Evolutionary conservation across 2,797 vertebrate species (phyloP).

Genomic region (Danionella dracula): DNA sequence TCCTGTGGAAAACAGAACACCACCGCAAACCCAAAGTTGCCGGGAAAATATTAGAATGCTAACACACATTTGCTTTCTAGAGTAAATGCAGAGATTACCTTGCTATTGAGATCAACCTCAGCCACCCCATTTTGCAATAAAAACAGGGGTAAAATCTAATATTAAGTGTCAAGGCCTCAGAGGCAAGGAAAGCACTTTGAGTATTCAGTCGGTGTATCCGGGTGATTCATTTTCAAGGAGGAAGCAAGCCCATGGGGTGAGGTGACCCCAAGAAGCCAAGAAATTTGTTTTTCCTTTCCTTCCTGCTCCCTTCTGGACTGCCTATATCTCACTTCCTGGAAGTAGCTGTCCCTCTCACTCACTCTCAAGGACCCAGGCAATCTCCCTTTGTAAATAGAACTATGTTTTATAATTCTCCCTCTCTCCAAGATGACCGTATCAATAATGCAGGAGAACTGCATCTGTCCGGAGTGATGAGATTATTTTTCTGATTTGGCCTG

Average conservation of each 20-base stretch:
- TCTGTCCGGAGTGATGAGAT: constrained; percentile 94
- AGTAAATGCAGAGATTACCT: constrained; percentile 59
- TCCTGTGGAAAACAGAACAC: constrained; percentile 26
- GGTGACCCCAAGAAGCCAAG: constrained; percentile 80
- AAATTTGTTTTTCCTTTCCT: constrained; percentile 75
- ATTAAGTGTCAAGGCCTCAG: constrained; percentile 64
- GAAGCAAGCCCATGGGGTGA: constrained; percentile 75
- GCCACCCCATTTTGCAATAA: constrained; percentile 48
- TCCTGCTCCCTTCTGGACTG: constrained; percentile 68
- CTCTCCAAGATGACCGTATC: constrained; percentile 90
- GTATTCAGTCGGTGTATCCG: constrained; percentile 73
- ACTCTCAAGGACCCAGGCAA: constrained; percentile 96
- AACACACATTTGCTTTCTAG: constrained; percentile 52
- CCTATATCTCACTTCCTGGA: constrained; percentile 94
- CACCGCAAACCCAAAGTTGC: constrained; percentile 37
- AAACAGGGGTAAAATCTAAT: constrained; percentile 53
- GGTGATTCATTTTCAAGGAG: constrained; percentile 72
- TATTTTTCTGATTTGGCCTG: constrained; percentile 97
- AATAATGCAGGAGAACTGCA: constrained; percentile 96
- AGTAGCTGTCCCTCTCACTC: constrained; percentile 90
- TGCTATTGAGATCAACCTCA: constrained; percentile 51
- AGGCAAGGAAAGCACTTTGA: constrained; percentile 54
- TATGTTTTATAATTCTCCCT: constrained; percentile 98
- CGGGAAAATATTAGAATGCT: constrained; percentile 45
- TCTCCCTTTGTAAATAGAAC: constrained; percentile 99